phyloP scores from a whole-genome alignment of 2,888 invertebrate species.

The Agrotis ipsilon region DNA sequence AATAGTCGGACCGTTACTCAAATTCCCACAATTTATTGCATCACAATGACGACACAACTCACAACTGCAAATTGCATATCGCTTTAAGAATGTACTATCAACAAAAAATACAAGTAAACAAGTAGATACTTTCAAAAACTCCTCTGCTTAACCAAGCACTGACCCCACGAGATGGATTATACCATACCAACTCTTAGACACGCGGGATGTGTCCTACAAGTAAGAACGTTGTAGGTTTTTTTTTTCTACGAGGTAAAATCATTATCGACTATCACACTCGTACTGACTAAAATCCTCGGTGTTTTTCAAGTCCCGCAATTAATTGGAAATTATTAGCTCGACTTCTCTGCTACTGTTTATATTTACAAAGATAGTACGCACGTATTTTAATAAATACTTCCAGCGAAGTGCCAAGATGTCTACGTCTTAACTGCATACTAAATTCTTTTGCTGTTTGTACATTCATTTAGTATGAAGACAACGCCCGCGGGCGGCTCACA shows the following conservation, averaged over 20 bases:
- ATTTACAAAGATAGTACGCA: neutral
- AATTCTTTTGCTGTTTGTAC: slow-evolving; percentile 42
- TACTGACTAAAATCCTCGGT: too few species aligned
- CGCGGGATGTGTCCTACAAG: neutral
- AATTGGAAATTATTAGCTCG: neutral
- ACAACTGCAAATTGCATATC: slow-evolving; percentile 66
- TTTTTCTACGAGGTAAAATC: too few species aligned
- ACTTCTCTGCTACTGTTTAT: too few species aligned
- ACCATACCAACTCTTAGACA: neutral
- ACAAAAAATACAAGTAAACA: slow-evolving; percentile 2
- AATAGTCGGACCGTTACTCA: slow-evolving; percentile 52
- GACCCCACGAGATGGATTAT: neutral
- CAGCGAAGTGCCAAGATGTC: neutral
- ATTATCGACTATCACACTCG: too few species aligned
- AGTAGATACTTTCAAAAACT: neutral
- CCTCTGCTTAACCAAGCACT: too few species aligned
- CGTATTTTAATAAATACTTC: neutral
- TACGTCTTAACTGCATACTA: neutral
- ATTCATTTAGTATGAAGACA: slow-evolving; percentile 84
- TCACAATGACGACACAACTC: slow-evolving; percentile 71
- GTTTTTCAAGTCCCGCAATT: too few species aligned
- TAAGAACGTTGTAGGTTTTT: neutral
- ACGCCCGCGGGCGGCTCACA: slow-evolving; percentile 75
- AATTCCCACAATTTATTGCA: slow-evolving; percentile 61
- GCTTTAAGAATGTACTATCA: slow-evolving; percentile 67